Conservation (phyloP, 2,113 vertebrate species). For the Callipepla squamata region DNA sequence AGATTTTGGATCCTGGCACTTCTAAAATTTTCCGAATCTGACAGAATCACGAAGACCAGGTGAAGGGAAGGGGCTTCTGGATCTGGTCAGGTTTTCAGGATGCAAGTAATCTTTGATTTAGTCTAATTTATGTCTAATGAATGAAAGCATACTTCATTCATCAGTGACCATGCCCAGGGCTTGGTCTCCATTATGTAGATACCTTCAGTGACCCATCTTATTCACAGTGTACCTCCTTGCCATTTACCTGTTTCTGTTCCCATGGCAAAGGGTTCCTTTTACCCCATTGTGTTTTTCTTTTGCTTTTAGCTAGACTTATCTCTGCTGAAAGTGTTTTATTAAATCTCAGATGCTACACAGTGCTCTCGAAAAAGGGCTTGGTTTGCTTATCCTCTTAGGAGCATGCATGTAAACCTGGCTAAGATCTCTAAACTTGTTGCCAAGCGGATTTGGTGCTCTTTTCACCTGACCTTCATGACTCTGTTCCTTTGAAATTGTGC, state of each 20-base stretch:
- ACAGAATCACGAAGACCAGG: neutral
- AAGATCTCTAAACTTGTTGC: neutral
- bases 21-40: neutral
- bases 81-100: neutral
- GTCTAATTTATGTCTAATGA: neutral
- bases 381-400: neutral
- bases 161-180: neutral
- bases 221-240: neutral
- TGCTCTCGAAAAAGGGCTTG: neutral
- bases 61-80: conserved; percentile 11
- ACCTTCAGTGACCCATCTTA: neutral
- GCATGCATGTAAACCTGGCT: neutral
- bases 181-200: neutral
- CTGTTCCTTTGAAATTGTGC: neutral
- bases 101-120: neutral
- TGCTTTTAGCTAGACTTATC: neutral
- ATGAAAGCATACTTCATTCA: neutral
- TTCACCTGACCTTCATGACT: neutral
- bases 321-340: neutral
- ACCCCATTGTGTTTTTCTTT: neutral
- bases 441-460: neutral
- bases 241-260: neutral
- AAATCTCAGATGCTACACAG: neutral
- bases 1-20: neutral
- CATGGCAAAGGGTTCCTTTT: neutral